Conservation (phyloP, 1,140 invertebrate genomes). For the Micrasema minimum region DNA sequence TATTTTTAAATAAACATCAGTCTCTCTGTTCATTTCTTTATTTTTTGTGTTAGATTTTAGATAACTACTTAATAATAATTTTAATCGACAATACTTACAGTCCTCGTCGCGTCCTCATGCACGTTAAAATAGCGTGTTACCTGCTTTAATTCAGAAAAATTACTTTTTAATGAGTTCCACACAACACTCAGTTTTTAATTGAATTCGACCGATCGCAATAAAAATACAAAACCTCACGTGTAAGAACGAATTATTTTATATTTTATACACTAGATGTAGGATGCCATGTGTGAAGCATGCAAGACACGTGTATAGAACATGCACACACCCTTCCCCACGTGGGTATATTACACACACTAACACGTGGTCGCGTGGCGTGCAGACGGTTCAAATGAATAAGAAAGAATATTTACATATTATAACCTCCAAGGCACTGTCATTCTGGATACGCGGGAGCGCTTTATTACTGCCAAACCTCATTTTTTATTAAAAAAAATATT, state of each 20-base stretch:
- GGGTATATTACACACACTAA: too few relatives aligned
- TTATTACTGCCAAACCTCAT: slow-evolving; percentile 34
- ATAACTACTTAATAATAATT: too few relatives aligned
- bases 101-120: too few relatives aligned
- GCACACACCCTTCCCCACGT: slow-evolving; percentile 8
- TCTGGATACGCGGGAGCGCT: background rate
- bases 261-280: background rate
- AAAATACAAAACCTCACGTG: background rate
- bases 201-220: too few relatives aligned
- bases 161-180: too few relatives aligned
- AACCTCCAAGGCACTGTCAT: slow-evolving; percentile 44
- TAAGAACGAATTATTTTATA: background rate
- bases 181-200: too few relatives aligned
- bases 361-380: slow-evolving; percentile 21
- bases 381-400: slow-evolving; percentile 42
- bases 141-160: too few relatives aligned
- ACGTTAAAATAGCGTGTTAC: too few relatives aligned
- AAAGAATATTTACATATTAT: slow-evolving; percentile 47
- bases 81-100: too few relatives aligned
- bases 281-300: slow-evolving; percentile 17
- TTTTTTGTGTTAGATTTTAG: too few relatives aligned
- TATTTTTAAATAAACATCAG: too few relatives aligned
- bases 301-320: slow-evolving; percentile 22
- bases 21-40: too few relatives aligned
- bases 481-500: background rate